Evolutionary conservation across 2,888 invertebrate species (phyloP).

Genomic region (Notodonta dromedarius): DNA sequence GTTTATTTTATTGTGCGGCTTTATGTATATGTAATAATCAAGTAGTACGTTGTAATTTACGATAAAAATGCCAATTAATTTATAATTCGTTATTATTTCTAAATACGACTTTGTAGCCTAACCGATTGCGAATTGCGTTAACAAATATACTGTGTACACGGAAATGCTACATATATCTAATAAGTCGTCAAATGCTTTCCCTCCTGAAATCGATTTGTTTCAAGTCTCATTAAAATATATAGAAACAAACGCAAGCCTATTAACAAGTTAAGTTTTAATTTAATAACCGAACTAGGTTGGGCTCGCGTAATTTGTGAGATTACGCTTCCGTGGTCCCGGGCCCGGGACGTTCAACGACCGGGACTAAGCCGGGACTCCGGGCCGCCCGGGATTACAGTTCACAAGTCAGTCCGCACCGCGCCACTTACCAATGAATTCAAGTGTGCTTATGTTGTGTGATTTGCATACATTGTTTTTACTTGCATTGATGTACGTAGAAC

Average conservation of each 20-base stretch:
- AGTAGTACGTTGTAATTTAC: too few relatives aligned
- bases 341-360: conserved; percentile 21
- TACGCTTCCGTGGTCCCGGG: conserved; percentile 28
- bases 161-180: too few relatives aligned
- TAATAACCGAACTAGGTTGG: conserved; percentile 47
- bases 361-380: conserved; percentile 39
- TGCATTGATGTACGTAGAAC: too few relatives aligned
- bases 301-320: conserved; percentile 51
- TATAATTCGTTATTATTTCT: too few relatives aligned
- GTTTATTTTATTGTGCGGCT: too few relatives aligned
- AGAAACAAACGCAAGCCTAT: conserved; percentile 3
- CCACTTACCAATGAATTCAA: conserved; percentile 52
- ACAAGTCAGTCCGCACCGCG: conserved; percentile 30
- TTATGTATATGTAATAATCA: too few relatives aligned
- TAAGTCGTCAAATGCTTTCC: background rate
- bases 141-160: too few relatives aligned
- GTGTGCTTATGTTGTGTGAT: conserved; percentile 41
- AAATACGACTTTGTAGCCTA: too few relatives aligned
- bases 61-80: too few relatives aligned
- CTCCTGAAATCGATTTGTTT: background rate
- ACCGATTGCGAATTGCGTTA: too few relatives aligned
- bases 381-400: conserved; percentile 36
- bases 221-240: background rate
- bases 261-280: conserved; percentile 42
- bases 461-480: conserved; percentile 41